Evolutionary conservation across 2,797 vertebrate species (phyloP).

Genomic region (Dicrostonyx torquatus): DNA sequence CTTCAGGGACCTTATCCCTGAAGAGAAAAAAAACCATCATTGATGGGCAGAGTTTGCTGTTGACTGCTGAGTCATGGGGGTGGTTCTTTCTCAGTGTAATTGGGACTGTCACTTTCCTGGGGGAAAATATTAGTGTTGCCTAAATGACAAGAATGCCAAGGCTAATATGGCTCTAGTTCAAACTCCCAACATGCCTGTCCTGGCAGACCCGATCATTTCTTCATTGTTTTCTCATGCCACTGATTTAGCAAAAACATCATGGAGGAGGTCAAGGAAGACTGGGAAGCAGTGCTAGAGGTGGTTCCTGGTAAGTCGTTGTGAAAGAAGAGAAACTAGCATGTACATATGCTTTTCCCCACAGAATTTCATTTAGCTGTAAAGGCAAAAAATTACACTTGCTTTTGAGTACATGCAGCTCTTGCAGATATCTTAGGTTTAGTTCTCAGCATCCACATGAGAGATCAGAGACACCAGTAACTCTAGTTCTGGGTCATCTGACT

Average conservation of each 20-base stretch:
- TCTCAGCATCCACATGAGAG: background rate
- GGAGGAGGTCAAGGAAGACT: background rate
- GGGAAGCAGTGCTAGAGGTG: background rate
- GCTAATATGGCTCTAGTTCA: background rate
- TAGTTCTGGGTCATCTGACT: background rate
- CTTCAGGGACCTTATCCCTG: conserved; percentile 4
- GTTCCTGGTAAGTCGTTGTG: background rate
- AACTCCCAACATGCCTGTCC: background rate
- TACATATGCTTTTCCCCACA: background rate
- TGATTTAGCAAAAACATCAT: background rate
- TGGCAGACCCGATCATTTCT: background rate
- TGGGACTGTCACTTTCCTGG: conserved; percentile 6
- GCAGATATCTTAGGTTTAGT: background rate
- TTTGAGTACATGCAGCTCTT: background rate
- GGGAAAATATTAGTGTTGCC: background rate
- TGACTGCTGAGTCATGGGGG: conserved; percentile 72
- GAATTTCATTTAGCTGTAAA: background rate
- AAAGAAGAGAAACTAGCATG: background rate
- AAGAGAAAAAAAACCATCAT: background rate
- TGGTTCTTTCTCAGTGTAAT: conserved; percentile 58
- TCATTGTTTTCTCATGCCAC: background rate
- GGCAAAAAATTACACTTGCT: background rate
- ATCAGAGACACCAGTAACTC: background rate
- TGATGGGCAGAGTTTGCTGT: conserved; percentile 35
- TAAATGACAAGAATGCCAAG: background rate